Conservation (phyloP, 2,113 vertebrate genomes). For the Cranoglanis bouderius region DNA sequence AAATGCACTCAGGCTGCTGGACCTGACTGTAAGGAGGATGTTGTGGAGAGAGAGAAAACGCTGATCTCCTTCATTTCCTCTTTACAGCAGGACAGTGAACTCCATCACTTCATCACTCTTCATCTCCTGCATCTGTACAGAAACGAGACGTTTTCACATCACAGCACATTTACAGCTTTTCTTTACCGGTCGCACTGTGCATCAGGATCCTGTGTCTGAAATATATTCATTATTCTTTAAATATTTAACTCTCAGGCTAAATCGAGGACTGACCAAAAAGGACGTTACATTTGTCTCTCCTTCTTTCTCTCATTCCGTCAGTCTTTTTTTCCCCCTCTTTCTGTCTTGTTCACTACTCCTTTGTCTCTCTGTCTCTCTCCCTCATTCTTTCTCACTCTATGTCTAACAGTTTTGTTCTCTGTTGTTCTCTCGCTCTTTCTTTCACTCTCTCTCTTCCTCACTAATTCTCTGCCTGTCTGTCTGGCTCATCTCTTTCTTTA, state of each 20-base stretch:
- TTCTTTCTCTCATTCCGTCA: no score
- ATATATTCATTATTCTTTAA: background rate
- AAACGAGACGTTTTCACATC: background rate
- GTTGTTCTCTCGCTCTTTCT: background rate
- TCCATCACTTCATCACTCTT: background rate
- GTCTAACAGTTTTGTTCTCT: no score
- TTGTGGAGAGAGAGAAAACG: background rate
- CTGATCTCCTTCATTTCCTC: background rate
- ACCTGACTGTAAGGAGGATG: no score
- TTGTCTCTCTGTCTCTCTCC: background rate
- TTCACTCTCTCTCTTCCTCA: background rate
- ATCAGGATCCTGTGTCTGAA: no score
- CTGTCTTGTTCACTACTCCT: no score
- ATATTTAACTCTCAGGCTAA: background rate
- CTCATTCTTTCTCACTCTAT: background rate
- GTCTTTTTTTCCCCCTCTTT: background rate
- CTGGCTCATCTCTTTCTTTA: background rate
- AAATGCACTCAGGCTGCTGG: background rate
- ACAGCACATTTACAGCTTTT: no score
- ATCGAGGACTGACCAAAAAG: background rate
- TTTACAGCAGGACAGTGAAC: background rate
- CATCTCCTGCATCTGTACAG: background rate
- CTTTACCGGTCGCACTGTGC: background rate
- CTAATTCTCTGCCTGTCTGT: no score
- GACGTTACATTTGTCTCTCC: background rate